Conservation (phyloP, 2,888 invertebrate genomes). For the Macrophya annulata region DNA sequence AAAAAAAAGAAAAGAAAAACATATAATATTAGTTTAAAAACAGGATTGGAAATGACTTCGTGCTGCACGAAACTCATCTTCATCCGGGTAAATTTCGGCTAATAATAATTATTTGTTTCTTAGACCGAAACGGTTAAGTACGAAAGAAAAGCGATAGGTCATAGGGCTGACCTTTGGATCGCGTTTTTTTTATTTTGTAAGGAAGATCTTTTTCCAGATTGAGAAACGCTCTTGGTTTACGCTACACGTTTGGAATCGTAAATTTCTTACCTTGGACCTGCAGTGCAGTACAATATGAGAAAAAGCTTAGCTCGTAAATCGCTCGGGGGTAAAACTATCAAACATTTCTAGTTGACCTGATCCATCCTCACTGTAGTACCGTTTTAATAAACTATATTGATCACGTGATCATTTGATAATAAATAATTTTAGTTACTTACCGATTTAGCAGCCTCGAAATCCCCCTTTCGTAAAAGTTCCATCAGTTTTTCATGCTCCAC, state of each 20-base stretch:
- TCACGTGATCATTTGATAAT: background rate
- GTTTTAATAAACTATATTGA: background rate
- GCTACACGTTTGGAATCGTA: background rate
- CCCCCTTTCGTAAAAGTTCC: constrained; percentile 70
- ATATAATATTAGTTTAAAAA: no score
- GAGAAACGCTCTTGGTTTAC: background rate
- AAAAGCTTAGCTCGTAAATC: background rate
- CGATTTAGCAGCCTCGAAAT: constrained; percentile 70
- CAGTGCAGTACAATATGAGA: background rate
- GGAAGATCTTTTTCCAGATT: background rate
- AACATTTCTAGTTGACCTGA: background rate
- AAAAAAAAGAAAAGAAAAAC: no score
- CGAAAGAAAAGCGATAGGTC: constrained; percentile 8
- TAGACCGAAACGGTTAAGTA: constrained; percentile 25
- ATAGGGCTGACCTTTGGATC: background rate
- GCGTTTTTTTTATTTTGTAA: background rate
- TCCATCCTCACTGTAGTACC: background rate
- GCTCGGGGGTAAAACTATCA: background rate
- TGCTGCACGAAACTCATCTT: background rate
- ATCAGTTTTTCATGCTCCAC: constrained; percentile 72
- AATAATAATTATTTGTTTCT: background rate
- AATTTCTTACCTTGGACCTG: constrained; percentile 2
- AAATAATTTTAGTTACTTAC: constrained; percentile 66
- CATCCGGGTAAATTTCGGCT: background rate
- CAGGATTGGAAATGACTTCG: background rate